A percentile compares a stretch with the other conserved stretches of the same genome.
phyloP scores from a whole-genome alignment of 2,113 vertebrate species.

The Conger conger region DNA sequence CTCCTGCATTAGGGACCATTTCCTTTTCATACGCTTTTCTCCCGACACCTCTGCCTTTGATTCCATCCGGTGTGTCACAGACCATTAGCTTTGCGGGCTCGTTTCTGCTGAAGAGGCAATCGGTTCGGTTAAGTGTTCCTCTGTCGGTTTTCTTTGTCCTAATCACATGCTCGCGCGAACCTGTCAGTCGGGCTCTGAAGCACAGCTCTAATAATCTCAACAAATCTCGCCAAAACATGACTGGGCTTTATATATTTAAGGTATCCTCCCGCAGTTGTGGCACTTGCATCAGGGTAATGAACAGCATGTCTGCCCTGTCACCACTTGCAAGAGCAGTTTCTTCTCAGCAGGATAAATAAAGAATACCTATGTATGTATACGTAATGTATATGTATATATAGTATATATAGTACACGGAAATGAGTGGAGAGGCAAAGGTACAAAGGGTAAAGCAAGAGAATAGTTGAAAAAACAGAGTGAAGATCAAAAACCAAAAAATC shows the following conservation, averaged over 20 bases:
- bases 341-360: no score
- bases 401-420: no score
- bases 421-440: no score
- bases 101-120: neutral
- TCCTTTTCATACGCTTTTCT: neutral
- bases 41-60: neutral
- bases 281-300: neutral
- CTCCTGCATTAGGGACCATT: neutral
- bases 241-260: neutral
- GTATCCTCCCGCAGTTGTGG: neutral
- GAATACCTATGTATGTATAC: no score
- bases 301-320: neutral
- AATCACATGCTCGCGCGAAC: neutral
- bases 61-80: neutral
- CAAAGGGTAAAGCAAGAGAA: no score
- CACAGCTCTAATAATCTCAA: neutral
- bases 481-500: no score
- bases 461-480: no score
- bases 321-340: no score
- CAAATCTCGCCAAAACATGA: neutral
- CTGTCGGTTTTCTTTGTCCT: neutral
- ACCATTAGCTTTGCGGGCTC: neutral
- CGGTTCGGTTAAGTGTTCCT: neutral
- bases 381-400: no score
- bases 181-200: neutral